Evolutionary conservation across 1,140 invertebrate genomes (phyloP), one percentile per base, ranked within the genome.

Genomic region (Drosophila pectinifera): DNA sequence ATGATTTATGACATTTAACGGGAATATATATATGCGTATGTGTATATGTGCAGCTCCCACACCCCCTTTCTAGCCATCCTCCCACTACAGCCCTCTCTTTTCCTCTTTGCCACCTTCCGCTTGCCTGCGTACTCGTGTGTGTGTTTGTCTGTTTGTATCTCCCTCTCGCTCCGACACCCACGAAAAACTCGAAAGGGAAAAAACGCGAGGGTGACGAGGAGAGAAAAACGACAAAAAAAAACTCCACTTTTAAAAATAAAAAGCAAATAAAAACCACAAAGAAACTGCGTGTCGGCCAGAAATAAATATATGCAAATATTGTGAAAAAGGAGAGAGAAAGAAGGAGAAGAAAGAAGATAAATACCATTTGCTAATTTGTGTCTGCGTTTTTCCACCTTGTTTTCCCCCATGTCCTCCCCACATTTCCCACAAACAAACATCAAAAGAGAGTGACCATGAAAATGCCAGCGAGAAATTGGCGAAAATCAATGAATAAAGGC

Each of bases 401-500:
- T 39, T 67, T 68, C 22, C 22, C 14, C 38, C 31, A 42, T 54
- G 20, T 43, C 61, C 58, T 20, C 20, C 34, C 24, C 53, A 57
- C 73, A 57, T 34, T 51, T 34, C 34, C 48, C 41, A 53, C 54
- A 62, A 31, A 57, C 57, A 72, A 58, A 63, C 65, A 69, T 28
- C 49, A 46, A 65, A 69, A 72, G 61, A 72, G 61, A 73, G 65
- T 86, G 83, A 86, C 83, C 83, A 86, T 88, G 83, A 88, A 86
- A 86, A 83, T 79, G 83, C 65, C 79, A 88, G 67, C 75, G 83
- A 88, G 84, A 83, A 88, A 88, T 83, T 86, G 48, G 70, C 83
- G 65, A 86, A 86, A 86, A 86, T 86, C 83, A 86, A 86, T 86
- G 83, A 88, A 58, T 79, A 84, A 84, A 83, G 78, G 80, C 74